Evolutionary conservation across 2,113 vertebrate species (phyloP), one percentile per base, ranked within the genome.

Genomic region (Oncorhynchus kisutch): DNA sequence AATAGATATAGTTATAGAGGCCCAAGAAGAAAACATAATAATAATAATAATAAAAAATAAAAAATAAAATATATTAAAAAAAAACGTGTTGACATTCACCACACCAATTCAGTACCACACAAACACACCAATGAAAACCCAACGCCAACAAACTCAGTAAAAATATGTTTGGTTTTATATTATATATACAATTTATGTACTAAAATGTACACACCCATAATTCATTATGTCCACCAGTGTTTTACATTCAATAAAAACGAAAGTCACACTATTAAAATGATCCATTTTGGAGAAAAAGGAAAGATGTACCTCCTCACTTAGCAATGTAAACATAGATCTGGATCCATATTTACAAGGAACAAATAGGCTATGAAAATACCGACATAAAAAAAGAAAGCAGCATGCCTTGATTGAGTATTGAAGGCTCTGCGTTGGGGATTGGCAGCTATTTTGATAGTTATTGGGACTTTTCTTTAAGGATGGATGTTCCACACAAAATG

Each of bases 141-240:
- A 80, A 71, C 66, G 74, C 66, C 60, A 62, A 6, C 59, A 34
- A 71, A 31, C 14, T 91, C 89, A 91, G 91, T 92, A 94, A 94
- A 94, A 94, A 94, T 94, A 93, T 78, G 80, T 92, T 91, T 90
- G 91, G 85, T 91, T 95, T 94, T 90, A 84, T 94, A 83, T 95
- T 92, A 93, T 83, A 90, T 92, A 92, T 91, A 92, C 82, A 88
- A 89, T 89, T 89, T 90, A 93, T 94, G 94, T 96, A 96, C 93
- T 89, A 95, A 96, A 95, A 93, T 92, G 92, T 93, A 94, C 93
- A 93, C 87, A 90, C 81, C 90, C 76, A 82, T 77, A 81, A 54
- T 81, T 88, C 86, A 86, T 90, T 87, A 88, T 93, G 86, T 87
- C 67, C 75, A 86, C 86, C 83, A 81, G 81, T 91, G 92, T 90